Conservation (phyloP, 2,888 invertebrate genomes). For the Drymonia ruficornis region DNA sequence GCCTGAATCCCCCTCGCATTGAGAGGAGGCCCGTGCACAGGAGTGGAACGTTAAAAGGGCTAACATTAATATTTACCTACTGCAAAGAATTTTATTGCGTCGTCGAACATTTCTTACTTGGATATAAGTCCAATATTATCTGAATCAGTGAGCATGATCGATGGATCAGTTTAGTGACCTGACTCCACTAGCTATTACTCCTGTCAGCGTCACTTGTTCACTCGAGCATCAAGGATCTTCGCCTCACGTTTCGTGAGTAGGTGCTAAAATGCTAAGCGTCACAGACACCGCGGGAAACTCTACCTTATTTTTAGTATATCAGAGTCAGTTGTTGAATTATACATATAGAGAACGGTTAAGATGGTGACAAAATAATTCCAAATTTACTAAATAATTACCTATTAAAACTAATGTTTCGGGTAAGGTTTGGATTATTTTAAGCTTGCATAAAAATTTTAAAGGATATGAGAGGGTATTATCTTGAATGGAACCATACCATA, state of each 20-base stretch:
- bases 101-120: no score
- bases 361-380: neutral
- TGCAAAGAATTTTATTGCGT: no score
- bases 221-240: slow-evolving; percentile 27
- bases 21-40: no score
- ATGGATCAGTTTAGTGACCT: slow-evolving; percentile 41
- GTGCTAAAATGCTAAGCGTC: slow-evolving; percentile 33
- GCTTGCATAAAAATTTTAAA: no score
- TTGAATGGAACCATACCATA: no score
- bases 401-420: no score
- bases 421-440: no score
- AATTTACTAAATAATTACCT: neutral
- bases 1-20: no score
- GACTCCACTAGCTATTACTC: slow-evolving; percentile 19
- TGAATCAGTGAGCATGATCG: slow-evolving; percentile 24
- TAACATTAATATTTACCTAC: no score
- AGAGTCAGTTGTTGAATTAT: neutral
- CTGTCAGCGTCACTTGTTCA: slow-evolving; percentile 26
- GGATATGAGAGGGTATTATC: no score
- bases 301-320: slow-evolving; percentile 2
- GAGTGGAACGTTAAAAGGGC: no score
- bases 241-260: slow-evolving; percentile 33
- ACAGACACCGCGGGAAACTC: slow-evolving; percentile 7
- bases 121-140: slow-evolving; percentile 1
- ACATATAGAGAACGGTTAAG: neutral